A percentile compares a stretch with the other conserved stretches of the same genome.
These are phyloP conservation scores for Scophthalmus maximus DNA, from an alignment of 2,113 vertebrate species.

Conservation along the genomic window DNA sequence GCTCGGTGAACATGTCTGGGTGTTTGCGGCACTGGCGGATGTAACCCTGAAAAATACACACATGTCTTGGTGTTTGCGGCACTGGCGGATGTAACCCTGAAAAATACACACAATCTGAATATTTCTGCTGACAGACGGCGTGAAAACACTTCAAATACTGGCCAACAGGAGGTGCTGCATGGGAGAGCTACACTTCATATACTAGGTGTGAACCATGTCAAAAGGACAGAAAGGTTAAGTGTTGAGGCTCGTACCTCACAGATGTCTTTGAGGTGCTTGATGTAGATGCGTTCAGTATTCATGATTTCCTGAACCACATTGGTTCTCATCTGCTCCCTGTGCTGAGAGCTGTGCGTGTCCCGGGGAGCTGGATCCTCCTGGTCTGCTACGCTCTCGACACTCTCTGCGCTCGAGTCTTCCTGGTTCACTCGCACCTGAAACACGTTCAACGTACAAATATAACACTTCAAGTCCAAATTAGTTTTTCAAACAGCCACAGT, in stretches of 20 bases:
- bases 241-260: slow-evolving; percentile 86
- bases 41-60: slow-evolving; percentile 87
- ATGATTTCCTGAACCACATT: slow-evolving; percentile 98
- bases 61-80: slow-evolving; percentile 94
- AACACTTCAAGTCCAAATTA: neutral
- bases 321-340: slow-evolving; percentile 95
- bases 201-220: neutral
- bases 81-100: slow-evolving; percentile 97
- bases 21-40: slow-evolving; percentile 97
- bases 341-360: slow-evolving; percentile 86
- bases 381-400: slow-evolving; percentile 78
- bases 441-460: slow-evolving; percentile 4
- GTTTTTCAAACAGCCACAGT: neutral
- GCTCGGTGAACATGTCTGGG: slow-evolving; percentile 92
- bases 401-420: slow-evolving; percentile 85
- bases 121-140: neutral
- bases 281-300: slow-evolving; percentile 96
- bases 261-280: slow-evolving; percentile 98
- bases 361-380: slow-evolving; percentile 81
- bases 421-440: slow-evolving; percentile 96
- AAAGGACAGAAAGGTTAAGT: neutral
- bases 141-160: slow-evolving; percentile 23
- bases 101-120: slow-evolving; percentile 14
- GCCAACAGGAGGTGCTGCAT: slow-evolving; percentile 66
- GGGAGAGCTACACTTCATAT: neutral